Evolutionary conservation across 2,113 vertebrate species (phyloP).

Genomic region (Heterotilapia buettikoferi): DNA sequence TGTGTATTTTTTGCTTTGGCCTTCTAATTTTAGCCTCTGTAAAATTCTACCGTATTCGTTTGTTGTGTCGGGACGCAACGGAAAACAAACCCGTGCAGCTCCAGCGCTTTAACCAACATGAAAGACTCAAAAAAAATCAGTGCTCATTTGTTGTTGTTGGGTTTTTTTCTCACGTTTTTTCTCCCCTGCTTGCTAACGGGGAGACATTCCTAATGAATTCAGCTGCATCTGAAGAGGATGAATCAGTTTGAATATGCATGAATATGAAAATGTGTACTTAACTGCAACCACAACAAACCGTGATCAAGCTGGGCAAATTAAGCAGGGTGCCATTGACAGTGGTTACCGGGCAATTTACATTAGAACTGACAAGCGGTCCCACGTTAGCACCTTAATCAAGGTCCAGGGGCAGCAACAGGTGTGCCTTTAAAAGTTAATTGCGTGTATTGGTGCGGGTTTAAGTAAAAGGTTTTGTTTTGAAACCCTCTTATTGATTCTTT

Average conservation of each 20-base stretch:
- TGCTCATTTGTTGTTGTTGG: slow-evolving; percentile 4
- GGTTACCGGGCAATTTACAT: slow-evolving; percentile 50
- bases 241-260: slow-evolving; percentile 57
- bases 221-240: slow-evolving; percentile 39
- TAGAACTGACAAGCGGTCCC: slow-evolving; percentile 16
- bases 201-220: slow-evolving; percentile 40
- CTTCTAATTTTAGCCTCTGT: background rate
- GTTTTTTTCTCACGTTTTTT: background rate
- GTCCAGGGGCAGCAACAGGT: slow-evolving; percentile 23
- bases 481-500: background rate
- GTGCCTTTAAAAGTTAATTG: background rate
- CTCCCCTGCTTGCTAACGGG: slow-evolving; percentile 10
- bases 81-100: background rate
- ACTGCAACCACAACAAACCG: slow-evolving; percentile 58
- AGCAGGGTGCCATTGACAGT: slow-evolving; percentile 34
- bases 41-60: background rate
- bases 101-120: background rate
- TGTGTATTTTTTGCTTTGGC: background rate
- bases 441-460: background rate
- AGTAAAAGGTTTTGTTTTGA: background rate
- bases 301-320: slow-evolving; percentile 51
- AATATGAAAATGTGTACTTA: slow-evolving; percentile 51
- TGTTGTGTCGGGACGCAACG: background rate
- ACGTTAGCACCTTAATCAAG: slow-evolving; percentile 17
- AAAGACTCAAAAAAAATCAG: slow-evolving; percentile 5